Conservation (phyloP, 2,797 vertebrate genomes). For the Dendrocincla tyrannina region DNA sequence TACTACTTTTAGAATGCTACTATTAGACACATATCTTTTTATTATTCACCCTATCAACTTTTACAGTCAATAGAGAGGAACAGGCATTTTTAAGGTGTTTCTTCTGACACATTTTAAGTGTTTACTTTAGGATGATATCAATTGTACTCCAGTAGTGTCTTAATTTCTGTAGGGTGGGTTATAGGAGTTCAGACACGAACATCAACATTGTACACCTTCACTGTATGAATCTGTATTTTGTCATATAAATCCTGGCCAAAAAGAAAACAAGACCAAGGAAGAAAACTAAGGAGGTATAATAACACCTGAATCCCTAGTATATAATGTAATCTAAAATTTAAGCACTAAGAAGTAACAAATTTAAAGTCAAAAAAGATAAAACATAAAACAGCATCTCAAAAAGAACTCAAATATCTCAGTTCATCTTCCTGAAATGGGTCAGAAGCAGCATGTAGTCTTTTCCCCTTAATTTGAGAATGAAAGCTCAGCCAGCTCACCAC, state of each 20-base stretch:
- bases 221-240: not conserved
- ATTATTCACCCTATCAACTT: not conserved
- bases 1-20: not conserved
- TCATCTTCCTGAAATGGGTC: not conserved
- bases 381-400: not conserved
- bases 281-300: not conserved
- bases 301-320: not conserved
- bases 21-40: not conserved
- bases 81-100: not conserved
- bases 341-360: not conserved
- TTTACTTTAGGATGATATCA: not conserved
- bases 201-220: not conserved
- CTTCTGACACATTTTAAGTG: not conserved
- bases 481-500: not conserved
- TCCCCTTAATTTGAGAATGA: not conserved
- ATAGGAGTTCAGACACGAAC: not conserved
- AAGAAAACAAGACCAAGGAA: not conserved
- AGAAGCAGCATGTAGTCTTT: not conserved
- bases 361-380: not conserved
- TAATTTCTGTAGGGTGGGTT: not conserved
- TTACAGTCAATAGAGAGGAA: not conserved
- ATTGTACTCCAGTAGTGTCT: not conserved
- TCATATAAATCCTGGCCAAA: not conserved
- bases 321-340: not conserved
- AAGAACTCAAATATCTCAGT: not conserved